phyloP scores from a whole-genome alignment of 2,797 vertebrate species.

The Clarias fuscus region DNA sequence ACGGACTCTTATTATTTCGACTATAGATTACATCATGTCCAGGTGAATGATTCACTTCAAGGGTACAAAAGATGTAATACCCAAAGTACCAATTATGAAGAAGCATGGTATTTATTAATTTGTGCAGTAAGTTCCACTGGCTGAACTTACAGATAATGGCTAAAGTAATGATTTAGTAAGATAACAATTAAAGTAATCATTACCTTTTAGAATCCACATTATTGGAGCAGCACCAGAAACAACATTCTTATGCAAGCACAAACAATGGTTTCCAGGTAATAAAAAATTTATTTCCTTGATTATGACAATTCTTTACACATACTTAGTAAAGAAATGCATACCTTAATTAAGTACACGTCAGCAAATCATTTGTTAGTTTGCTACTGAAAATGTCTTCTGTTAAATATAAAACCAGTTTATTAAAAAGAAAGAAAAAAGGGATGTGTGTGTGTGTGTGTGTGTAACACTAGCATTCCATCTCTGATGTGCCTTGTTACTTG shows the following conservation, averaged over 20 bases:
- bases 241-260: neutral
- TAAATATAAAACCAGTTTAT: slow-evolving; percentile 25
- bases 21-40: neutral
- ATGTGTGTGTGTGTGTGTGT: no score
- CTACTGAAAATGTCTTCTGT: neutral
- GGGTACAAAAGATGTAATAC: neutral
- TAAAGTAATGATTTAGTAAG: neutral
- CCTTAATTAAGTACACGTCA: neutral
- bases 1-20: no score
- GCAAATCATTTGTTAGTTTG: neutral
- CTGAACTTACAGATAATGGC: neutral
- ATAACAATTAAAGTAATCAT: neutral
- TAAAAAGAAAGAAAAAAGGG: neutral
- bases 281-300: slow-evolving; percentile 14
- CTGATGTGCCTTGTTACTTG: slow-evolving; percentile 7
- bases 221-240: neutral
- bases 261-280: neutral
- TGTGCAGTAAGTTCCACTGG: neutral
- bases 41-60: neutral
- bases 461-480: neutral
- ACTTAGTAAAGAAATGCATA: slow-evolving; percentile 2
- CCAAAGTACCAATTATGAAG: neutral
- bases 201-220: neutral
- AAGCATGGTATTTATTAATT: neutral
- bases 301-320: slow-evolving; percentile 28